Evolutionary conservation across 2,888 invertebrate species (phyloP).

Genomic region (Onchidella celtica): DNA sequence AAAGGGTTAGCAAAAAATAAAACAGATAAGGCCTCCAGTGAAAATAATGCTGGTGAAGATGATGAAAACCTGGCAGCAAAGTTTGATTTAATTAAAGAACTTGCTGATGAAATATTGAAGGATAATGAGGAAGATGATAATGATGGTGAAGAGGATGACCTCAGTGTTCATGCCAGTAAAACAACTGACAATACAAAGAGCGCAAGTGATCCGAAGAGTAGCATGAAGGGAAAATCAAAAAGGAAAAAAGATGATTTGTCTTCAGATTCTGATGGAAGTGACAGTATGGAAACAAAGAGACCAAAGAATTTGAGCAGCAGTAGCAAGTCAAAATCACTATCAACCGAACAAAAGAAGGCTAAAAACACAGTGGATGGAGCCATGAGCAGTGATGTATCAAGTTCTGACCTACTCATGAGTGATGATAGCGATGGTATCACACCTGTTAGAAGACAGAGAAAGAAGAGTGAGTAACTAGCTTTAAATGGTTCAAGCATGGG

Average conservation of each 20-base stretch:
- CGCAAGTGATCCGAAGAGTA: too few relatives aligned
- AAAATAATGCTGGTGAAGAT: neutral
- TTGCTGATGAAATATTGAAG: slow-evolving; percentile 55
- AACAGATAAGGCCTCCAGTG: neutral
- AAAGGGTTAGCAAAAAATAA: slow-evolving; percentile 16
- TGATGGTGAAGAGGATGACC: slow-evolving; percentile 37
- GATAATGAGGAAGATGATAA: slow-evolving; percentile 15
- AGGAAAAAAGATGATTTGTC: neutral
- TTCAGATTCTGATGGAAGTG: neutral
- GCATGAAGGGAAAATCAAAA: slow-evolving; percentile 13
- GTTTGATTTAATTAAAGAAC: slow-evolving; percentile 54
- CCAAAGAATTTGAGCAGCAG: neutral
- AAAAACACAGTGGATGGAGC: neutral
- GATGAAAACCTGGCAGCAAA: slow-evolving; percentile 56
- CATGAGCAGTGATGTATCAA: slow-evolving; percentile 28
- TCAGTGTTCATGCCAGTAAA: neutral
- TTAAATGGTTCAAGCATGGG: slow-evolving; percentile 27
- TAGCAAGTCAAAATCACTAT: neutral
- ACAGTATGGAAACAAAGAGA: neutral
- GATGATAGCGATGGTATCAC: slow-evolving; percentile 39
- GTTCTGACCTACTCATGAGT: slow-evolving; percentile 46
- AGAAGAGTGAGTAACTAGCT: slow-evolving; percentile 41
- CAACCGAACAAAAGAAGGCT: neutral
- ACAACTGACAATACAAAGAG: neutral
- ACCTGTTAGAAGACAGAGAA: slow-evolving; percentile 16